Evolutionary conservation across 2,888 invertebrate species (phyloP), one percentile per base, ranked within the genome.

Genomic region (Sialis lutaria): DNA sequence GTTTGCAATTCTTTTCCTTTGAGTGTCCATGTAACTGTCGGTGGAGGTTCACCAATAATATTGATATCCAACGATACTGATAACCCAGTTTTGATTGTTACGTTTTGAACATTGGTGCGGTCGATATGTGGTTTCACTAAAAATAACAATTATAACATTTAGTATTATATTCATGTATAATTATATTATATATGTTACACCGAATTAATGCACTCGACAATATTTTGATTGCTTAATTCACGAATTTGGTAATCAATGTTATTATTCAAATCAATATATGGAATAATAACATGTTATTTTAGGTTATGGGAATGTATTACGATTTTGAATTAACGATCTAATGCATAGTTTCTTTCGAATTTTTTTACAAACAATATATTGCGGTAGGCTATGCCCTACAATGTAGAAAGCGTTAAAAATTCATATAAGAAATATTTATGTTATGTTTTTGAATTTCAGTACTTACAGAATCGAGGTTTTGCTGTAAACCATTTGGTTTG

Each of bases 41-140:
- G 95, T 46, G 89, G 83, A 6, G 96, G 96, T 67, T 96, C 95
- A 50, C 95, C 96, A 60, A 82, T 82, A 43, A 91, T 82, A 57
- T 89, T 86, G 32, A 95, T 75, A 63, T 93, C 91, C 50, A 96
- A 68, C 30, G 79, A 82, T 42, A 93, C 78, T 1, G 87, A 84
- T 40, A 93, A 79, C 37, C 93, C 93, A 50, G 85, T 82, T 65
- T 95, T 93, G 40, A 95, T 82, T 2, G 77, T 76, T 3, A 90
- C 64, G n/a, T 81, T 75, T 57, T 87, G 82, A 45, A 93, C 68
- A 65, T 90, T 89, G 12, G 87, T 87, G 53, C 92, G 80, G 63
- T 95, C 92, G 63, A 96, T 96, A 58, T 82, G 78, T 49, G 95
- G 95, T 70, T 92, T 92, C 63, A 93, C 92, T 92, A 67, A 53